Evolutionary conservation across 2,888 invertebrate genomes (phyloP), one percentile per base, ranked within the genome.

Genomic region (Cabera pusaria): DNA sequence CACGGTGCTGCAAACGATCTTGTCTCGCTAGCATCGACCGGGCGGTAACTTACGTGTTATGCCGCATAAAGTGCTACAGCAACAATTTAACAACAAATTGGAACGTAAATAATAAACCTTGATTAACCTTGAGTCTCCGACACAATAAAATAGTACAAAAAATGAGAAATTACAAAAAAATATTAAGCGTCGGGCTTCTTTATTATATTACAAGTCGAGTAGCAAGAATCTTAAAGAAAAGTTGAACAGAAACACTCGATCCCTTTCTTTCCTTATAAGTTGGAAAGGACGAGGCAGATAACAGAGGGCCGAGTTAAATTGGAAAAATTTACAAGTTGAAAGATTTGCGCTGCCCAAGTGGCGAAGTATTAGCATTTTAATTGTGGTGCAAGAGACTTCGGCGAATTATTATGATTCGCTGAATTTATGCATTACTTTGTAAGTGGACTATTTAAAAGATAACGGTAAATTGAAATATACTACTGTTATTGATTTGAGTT

Each of bases 361-460:
- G 70, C 68, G 47, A 42, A 59, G 64, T 67, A 77, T 75, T 76
- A 71, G 74, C 76, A 77, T 77, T 68, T 77, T 76, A 74, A 76
- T 75, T 74, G 70, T 64, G 54, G 46, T 38, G 43, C 45, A 41
- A 54, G 58, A 60, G 57, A 57, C 55, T 56, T 53, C 53, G 54
- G 48, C 57, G 52, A 66, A 64, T 64, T 53, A 57, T 60, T 56
- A 64, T 54, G 53, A 57, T 50, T 56, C 52, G 52, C 54, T 49
- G 37, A 57, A 64, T 60, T 64, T 59, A 60, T 56, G 57, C 59
- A 55, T 55, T 54, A 52, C 55, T 59, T 45, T 37, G 46, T 40
- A 40, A 51, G 42, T 49, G 26, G 9, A 24, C 28, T n/a, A n/a
- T n/a, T n/a, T n/a, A n/a, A n/a, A n/a, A n/a, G n/a, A n/a, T n/a